A percentile compares a stretch with the other conserved stretches of the same genome.
Conservation (phyloP, 2,113 vertebrate species). For the Lates calcarifer region DNA sequence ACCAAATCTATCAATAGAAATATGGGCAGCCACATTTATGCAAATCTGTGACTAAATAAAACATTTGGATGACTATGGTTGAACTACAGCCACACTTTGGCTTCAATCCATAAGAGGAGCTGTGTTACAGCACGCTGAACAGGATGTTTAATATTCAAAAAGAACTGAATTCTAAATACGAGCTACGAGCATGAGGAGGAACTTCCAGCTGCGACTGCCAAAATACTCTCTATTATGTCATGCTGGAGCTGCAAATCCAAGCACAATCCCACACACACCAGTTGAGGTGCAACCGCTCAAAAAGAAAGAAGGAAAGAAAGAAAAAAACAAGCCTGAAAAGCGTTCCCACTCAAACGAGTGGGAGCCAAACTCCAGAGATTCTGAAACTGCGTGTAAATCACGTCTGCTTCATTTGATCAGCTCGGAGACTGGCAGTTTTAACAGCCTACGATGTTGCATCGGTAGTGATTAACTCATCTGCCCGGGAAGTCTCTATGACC, state of each 20-base stretch:
- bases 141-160: slow-evolving; percentile 10
- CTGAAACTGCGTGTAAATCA: slow-evolving; percentile 58
- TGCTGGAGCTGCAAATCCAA: slow-evolving; percentile 27
- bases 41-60: not conserved
- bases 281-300: slow-evolving; percentile 15
- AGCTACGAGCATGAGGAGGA: slow-evolving; percentile 18
- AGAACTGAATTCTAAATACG: slow-evolving; percentile 21
- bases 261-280: slow-evolving; percentile 52
- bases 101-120: not conserved
- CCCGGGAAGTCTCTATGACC: slow-evolving; percentile 45
- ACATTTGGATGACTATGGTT: not conserved
- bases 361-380: slow-evolving; percentile 37
- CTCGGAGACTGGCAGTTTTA: not conserved
- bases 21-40: not conserved
- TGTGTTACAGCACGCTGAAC: slow-evolving; percentile 3
- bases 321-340: slow-evolving; percentile 25
- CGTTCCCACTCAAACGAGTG: slow-evolving; percentile 67
- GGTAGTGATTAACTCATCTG: slow-evolving; percentile 46
- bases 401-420: slow-evolving; percentile 49
- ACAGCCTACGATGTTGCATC: not conserved
- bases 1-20: not conserved
- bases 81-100: not conserved
- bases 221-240: slow-evolving; percentile 62
- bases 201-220: slow-evolving; percentile 35
- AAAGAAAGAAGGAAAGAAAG: not conserved